phyloP scores from a whole-genome alignment of 2,113 vertebrate genomes.

The Neotoma lepida region DNA sequence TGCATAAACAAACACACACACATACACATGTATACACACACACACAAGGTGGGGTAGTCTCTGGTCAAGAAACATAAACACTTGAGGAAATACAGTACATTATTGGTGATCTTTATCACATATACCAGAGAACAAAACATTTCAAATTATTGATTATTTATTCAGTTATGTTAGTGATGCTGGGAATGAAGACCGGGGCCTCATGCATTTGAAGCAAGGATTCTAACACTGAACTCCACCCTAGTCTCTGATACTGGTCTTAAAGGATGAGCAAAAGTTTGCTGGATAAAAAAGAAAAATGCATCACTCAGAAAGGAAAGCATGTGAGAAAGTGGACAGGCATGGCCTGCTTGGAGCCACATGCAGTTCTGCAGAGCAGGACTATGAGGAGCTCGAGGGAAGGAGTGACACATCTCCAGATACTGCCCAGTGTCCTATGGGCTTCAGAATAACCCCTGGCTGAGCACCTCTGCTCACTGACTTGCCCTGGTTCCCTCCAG shows the following conservation, averaged over 20 bases:
- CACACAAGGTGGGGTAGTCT: neutral
- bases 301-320: neutral
- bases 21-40: neutral
- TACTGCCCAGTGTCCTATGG: neutral
- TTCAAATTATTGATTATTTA: neutral
- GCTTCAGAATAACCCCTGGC: neutral
- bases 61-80: neutral
- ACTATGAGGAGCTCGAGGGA: neutral
- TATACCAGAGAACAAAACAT: neutral
- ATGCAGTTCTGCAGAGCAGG: neutral
- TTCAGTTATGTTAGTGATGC: neutral
- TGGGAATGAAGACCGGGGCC: neutral
- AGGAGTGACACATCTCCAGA: neutral
- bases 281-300: neutral
- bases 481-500: neutral
- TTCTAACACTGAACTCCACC: neutral
- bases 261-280: conserved; percentile 1
- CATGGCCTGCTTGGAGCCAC: too few relatives aligned
- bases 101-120: neutral
- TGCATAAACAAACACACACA: neutral
- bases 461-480: conserved; percentile 24
- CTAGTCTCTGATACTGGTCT: neutral
- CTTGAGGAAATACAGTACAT: neutral
- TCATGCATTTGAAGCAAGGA: neutral
- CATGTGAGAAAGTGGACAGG: neutral